Conservation (phyloP, 2,888 invertebrate genomes). For the Agrotis clavis region DNA sequence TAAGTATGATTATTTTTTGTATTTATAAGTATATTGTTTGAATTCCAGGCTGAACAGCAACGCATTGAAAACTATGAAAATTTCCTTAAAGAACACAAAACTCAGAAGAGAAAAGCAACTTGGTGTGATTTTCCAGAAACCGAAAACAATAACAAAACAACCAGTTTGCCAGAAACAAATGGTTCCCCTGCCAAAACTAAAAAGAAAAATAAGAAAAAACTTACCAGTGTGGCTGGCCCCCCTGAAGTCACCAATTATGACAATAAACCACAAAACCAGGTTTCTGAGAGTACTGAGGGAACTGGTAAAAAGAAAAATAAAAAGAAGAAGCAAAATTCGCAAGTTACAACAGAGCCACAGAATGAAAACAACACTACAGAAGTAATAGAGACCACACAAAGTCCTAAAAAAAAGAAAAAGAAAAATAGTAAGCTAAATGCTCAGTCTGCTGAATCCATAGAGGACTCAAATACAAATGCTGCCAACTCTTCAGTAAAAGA, state of each 20-base stretch:
- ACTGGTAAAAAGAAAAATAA: slow-evolving; percentile 39
- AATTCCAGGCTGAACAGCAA: slow-evolving; percentile 87
- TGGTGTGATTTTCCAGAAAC: slow-evolving; percentile 91
- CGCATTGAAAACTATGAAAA: slow-evolving; percentile 88
- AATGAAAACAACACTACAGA: slow-evolving; percentile 21
- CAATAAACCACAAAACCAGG: slow-evolving; percentile 12
- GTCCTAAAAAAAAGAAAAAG: slow-evolving; percentile 60
- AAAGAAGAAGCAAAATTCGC: slow-evolving; percentile 49
- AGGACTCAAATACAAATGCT: slow-evolving; percentile 22
- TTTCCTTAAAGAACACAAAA: slow-evolving; percentile 88
- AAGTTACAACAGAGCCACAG: slow-evolving; percentile 18
- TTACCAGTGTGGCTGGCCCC: slow-evolving; percentile 28
- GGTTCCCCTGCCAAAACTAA: slow-evolving; percentile 61
- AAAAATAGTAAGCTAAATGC: slow-evolving; percentile 58
- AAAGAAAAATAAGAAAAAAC: slow-evolving; percentile 68
- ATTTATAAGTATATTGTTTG: slow-evolving; percentile 6
- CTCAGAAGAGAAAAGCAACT: slow-evolving; percentile 84
- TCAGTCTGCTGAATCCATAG: slow-evolving; percentile 14
- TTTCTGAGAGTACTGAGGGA: slow-evolving; percentile 4
- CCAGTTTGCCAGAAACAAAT: slow-evolving; percentile 29
- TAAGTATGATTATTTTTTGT: not conserved
- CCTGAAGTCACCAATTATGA: slow-evolving; percentile 7
- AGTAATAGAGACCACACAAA: slow-evolving; percentile 10
- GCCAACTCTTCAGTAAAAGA: slow-evolving; percentile 20
- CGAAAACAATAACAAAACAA: slow-evolving; percentile 25